These are phyloP conservation scores for Euleptes europaea DNA, from an alignment of 2,113 vertebrate genomes.

Conservation along the genomic window DNA sequence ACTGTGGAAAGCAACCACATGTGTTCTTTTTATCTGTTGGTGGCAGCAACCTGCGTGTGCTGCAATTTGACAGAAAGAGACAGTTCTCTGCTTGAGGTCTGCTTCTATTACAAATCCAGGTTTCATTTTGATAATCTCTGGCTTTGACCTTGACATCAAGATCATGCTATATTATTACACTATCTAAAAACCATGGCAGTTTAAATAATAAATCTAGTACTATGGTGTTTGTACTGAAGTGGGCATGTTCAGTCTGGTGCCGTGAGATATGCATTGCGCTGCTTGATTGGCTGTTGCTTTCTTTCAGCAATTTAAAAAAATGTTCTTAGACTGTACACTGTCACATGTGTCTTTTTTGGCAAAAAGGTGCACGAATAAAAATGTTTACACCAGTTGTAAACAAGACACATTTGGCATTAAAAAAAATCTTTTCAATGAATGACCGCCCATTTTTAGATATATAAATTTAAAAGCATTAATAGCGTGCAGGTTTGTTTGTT, in stretches of 20 bases:
- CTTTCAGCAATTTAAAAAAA: background rate
- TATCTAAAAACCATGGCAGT: background rate
- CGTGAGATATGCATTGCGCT: background rate
- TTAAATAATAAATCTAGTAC: background rate
- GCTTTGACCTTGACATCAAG: background rate
- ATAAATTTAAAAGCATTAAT: background rate
- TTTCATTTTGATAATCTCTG: background rate
- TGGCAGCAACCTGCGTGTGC: background rate
- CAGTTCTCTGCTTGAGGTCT: background rate
- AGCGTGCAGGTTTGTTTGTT: background rate
- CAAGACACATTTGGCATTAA: background rate
- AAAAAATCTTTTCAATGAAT: background rate
- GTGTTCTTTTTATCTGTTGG: background rate
- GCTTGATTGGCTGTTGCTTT: background rate
- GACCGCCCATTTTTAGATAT: no score
- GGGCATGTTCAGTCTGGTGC: background rate
- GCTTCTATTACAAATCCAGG: background rate
- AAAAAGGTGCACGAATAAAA: background rate
- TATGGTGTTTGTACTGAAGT: background rate
- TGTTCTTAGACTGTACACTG: background rate
- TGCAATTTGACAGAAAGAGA: background rate
- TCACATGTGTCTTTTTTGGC: background rate
- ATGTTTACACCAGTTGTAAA: background rate
- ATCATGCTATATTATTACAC: background rate
- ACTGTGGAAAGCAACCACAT: background rate